A percentile compares a stretch with the other conserved stretches of the same genome.
Evolutionary conservation across 2,888 invertebrate species (phyloP).

Genomic region (Pterobdella sp.): DNA sequence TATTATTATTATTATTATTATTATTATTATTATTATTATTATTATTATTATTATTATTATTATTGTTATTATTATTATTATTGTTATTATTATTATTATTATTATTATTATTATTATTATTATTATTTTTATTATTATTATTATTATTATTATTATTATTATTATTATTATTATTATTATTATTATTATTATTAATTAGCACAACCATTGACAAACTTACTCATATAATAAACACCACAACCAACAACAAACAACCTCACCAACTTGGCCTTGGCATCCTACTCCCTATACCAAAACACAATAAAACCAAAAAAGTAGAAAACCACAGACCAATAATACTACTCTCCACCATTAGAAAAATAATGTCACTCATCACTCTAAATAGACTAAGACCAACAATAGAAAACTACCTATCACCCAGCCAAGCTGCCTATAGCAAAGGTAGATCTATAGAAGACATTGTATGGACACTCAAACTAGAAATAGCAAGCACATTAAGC

Average conservation of each 20-base stretch:
- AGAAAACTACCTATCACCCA: too few relatives aligned
- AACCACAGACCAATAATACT: too few relatives aligned
- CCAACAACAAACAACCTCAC: neutral
- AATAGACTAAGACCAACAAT: too few relatives aligned
- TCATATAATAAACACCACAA: neutral
- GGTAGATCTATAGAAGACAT: too few relatives aligned
- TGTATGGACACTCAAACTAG: too few relatives aligned
- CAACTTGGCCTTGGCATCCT: neutral
- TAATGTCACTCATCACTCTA: too few relatives aligned
- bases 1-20: conserved; percentile 1
- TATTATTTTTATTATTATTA: conserved; percentile 19
- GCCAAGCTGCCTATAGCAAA: too few relatives aligned
- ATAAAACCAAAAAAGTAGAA: too few relatives aligned
- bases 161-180: neutral
- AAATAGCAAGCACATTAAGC: too few relatives aligned
- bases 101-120: conserved; percentile 6
- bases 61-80: neutral
- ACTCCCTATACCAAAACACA: too few relatives aligned
- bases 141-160: neutral
- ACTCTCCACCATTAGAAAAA: too few relatives aligned
- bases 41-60: neutral
- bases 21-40: neutral
- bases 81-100: neutral
- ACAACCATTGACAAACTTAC: neutral
- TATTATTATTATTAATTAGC: neutral